These are phyloP conservation scores for Corythucha ciliata DNA, from an alignment of 2,888 invertebrate genomes.

Conservation along the genomic window DNA sequence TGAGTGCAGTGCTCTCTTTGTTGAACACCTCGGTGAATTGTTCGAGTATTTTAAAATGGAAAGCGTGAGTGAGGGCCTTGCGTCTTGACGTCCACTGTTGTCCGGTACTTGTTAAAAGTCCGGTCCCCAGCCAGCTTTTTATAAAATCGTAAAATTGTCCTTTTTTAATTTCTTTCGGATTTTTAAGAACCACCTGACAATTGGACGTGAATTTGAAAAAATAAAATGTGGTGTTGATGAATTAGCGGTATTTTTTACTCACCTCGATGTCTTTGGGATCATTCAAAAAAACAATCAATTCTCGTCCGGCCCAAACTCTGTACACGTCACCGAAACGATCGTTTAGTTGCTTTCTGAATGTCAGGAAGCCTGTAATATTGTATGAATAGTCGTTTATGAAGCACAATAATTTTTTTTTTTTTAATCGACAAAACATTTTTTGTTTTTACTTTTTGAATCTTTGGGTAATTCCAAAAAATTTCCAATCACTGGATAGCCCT, in stretches of 20 bases:
- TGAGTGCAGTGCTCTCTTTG: constrained; percentile 42
- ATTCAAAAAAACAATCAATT: constrained; percentile 13
- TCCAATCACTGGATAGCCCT: too few relatives aligned
- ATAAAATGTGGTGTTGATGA: constrained; percentile 12
- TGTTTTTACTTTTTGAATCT: too few relatives aligned
- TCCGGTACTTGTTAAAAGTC: constrained; percentile 38
- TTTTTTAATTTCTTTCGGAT: constrained; percentile 41
- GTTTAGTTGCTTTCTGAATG: constrained; percentile 9
- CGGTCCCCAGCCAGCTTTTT: constrained; percentile 40
- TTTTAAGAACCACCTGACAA: constrained; percentile 41
- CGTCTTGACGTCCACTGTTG: constrained; percentile 76
- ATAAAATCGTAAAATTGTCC: constrained; percentile 38
- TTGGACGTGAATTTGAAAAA: too few relatives aligned
- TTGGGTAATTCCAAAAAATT: too few relatives aligned
- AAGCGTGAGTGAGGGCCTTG: constrained; percentile 75
- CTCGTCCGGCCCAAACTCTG: neutral
- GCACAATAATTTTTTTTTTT: too few relatives aligned
- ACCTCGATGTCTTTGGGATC: constrained; percentile 26
- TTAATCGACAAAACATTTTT: too few relatives aligned
- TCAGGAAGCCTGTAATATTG: too few relatives aligned
- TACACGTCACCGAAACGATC: constrained; percentile 9
- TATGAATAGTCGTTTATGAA: too few relatives aligned
- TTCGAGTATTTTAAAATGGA: constrained; percentile 76
- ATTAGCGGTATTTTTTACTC: neutral
- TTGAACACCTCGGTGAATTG: constrained; percentile 68